These are phyloP conservation scores for Molorchus minor DNA, from an alignment of 2,888 invertebrate species.

Conservation along the genomic window DNA sequence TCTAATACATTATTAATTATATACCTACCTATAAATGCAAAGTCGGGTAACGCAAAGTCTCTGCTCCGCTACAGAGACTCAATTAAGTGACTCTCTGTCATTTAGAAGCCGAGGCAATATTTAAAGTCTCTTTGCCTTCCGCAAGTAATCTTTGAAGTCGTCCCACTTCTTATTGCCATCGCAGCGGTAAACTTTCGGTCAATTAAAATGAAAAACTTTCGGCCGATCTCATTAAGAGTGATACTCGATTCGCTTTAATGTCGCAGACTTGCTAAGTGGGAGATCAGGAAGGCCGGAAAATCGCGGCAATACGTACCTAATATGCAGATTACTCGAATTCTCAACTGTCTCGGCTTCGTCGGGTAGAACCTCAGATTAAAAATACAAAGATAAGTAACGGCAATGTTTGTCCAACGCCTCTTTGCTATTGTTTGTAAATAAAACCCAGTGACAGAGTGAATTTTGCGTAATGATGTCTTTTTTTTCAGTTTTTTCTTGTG, in stretches of 20 bases:
- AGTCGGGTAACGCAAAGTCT: slow-evolving; percentile 22
- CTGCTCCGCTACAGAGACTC: slow-evolving; percentile 19
- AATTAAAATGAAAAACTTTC: slow-evolving; percentile 44
- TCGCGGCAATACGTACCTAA: slow-evolving; percentile 36
- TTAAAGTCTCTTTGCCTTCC: slow-evolving; percentile 22
- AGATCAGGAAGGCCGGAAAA: slow-evolving; percentile 32
- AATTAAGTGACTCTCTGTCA: slow-evolving; percentile 31
- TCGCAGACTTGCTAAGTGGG: slow-evolving; percentile 32
- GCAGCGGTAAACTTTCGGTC: slow-evolving; percentile 28
- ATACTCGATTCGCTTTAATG: slow-evolving; percentile 44
- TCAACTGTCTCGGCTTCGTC: no score
- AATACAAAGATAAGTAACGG: no score
- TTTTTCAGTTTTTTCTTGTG: no score
- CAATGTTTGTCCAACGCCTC: no score
- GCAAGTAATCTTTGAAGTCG: slow-evolving; percentile 30
- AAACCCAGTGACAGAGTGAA: no score
- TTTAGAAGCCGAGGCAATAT: slow-evolving; percentile 26
- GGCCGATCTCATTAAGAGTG: slow-evolving; percentile 44
- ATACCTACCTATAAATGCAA: slow-evolving; percentile 32
- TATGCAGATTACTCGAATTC: no score
- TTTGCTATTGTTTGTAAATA: no score
- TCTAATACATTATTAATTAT: slow-evolving; percentile 30
- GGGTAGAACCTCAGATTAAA: no score
- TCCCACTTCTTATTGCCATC: slow-evolving; percentile 32
- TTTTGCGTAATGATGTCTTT: no score